A percentile compares a stretch with the other conserved stretches of the same genome.
phyloP scores from a whole-genome alignment of 30 jellyfish, hydroid and myxozoan species.

The Nemopilema nomurai region DNA sequence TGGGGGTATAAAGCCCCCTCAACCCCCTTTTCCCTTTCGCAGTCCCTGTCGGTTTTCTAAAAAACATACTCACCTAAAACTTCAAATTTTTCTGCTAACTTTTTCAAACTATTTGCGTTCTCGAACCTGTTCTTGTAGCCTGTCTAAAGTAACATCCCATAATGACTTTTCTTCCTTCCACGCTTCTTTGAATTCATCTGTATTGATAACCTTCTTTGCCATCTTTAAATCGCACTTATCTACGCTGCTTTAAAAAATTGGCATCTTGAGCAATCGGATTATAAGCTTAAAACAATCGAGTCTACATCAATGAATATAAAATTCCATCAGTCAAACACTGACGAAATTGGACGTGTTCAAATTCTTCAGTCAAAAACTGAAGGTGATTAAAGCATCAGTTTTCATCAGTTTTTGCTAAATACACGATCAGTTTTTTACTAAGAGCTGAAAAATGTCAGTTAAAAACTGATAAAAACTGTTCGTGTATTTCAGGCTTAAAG shows the following conservation, averaged over 20 bases:
- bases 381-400: neutral
- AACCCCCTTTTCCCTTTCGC: neutral
- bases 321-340: slow-evolving; percentile 6
- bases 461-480: slow-evolving; percentile 20
- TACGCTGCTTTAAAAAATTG: neutral
- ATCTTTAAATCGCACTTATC: neutral
- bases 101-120: slow-evolving; percentile 27
- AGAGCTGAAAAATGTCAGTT: slow-evolving; percentile 17
- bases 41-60: neutral
- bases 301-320: slow-evolving; percentile 3
- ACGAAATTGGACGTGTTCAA: slow-evolving; percentile 4
- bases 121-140: slow-evolving; percentile 37
- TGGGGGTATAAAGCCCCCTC: neutral
- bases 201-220: neutral
- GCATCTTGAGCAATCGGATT: neutral
- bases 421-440: slow-evolving; percentile 18
- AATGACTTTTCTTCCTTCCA: slow-evolving; percentile 2
- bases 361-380: slow-evolving; percentile 15
- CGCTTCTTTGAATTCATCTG: neutral
- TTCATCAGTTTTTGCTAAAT: slow-evolving; percentile 4
- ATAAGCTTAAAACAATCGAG: neutral
- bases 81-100: neutral
- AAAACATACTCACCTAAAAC: neutral
- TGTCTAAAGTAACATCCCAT: slow-evolving; percentile 34
- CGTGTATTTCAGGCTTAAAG: neutral